A percentile compares a stretch with the other conserved stretches of the same genome.
These are phyloP conservation scores for Tiliacea citrago DNA, from an alignment of 2,888 invertebrate species.

Conservation along the genomic window DNA sequence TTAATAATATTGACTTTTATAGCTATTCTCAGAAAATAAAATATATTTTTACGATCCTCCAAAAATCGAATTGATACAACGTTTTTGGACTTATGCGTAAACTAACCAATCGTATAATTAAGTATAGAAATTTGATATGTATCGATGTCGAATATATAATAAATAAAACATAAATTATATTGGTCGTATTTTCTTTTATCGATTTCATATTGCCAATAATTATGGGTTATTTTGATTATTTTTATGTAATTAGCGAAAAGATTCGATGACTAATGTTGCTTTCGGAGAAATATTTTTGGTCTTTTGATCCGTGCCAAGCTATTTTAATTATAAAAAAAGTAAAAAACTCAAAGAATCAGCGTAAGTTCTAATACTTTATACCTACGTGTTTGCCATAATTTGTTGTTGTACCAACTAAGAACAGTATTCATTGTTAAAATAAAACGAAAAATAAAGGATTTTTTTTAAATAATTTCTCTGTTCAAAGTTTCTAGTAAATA, in stretches of 20 bases:
- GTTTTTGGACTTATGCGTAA: conserved; percentile 45
- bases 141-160: conserved; percentile 55
- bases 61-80: conserved; percentile 49
- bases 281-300: not conserved
- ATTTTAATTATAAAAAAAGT: not conserved
- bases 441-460: not conserved
- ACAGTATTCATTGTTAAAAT: not conserved
- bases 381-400: not conserved
- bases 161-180: conserved; percentile 49
- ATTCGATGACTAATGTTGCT: conserved; percentile 5
- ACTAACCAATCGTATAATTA: conserved; percentile 57
- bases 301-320: not conserved
- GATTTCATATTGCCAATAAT: conserved; percentile 32
- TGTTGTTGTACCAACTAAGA: not conserved
- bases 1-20: conserved; percentile 65
- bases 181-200: conserved; percentile 35
- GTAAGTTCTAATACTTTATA: not conserved
- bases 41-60: conserved; percentile 57
- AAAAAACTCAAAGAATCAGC: not conserved
- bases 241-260: conserved; percentile 27
- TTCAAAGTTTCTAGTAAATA: conserved; percentile 1
- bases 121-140: conserved; percentile 55
- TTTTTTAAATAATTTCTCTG: conserved; percentile 1
- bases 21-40: conserved; percentile 47
- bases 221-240: conserved; percentile 29